Evolutionary conservation across 2,888 invertebrate species (phyloP), one percentile per base, ranked within the genome.

Genomic region (Rhaphigaster nebulosa): DNA sequence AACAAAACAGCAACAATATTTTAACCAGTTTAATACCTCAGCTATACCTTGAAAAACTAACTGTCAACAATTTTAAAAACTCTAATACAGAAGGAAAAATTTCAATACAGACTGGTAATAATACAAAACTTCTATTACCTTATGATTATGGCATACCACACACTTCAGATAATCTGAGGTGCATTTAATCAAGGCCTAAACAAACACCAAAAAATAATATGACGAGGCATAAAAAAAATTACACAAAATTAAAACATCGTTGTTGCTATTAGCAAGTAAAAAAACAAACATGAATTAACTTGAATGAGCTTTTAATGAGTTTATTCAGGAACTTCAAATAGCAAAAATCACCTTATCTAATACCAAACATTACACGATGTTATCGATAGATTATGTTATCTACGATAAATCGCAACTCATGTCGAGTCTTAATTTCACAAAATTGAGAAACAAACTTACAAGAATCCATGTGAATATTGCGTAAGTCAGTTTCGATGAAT

Each of bases 331-430:
- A 76, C 38, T 10, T 76, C 1, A 20, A 29, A 38, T 20, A 76
- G 34, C 70, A 76, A 76, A 8, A 34, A 34, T 76, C 38, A 38
- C 38, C 70, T 76, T 23, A 76, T 45, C 84, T 84, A 41, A 45
- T 45, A 38, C 84, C n/a, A 45, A 50, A 84, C 84, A 84, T n/a
- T n/a, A n/a, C 84, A 84, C 15, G 45, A n/a, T 26, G 84, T 84
- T 84, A 84, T 84, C 45, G n/a, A 84, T n/a, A 45, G 84, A 84
- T 84, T 84, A 15, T 84, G 84, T 84, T 50, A 84, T 84, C 84
- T 84, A 41, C 45, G 26, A 84, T 45, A 84, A 84, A 84, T 84
- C 45, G 45, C 45, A 84, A 41, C 84, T 84, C 84, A 45, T 84
- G 45, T 45, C 45, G n/a, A 41, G 80, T 5, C 26, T 84, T 45